These are phyloP conservation scores for Drosophila sp. DNA, from an alignment of 1,140 invertebrate species.

Conservation along the genomic window DNA sequence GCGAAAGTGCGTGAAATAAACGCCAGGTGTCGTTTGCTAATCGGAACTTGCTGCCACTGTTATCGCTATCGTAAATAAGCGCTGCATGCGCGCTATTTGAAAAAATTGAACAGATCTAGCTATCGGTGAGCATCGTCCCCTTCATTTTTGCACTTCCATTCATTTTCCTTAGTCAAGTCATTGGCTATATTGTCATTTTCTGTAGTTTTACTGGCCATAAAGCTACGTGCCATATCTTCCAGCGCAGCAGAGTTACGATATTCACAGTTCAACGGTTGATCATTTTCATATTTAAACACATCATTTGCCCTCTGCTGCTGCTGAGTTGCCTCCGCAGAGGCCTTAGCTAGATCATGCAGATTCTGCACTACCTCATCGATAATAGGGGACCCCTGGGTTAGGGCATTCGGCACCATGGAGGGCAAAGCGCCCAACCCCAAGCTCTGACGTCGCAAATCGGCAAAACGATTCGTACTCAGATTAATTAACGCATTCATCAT, in stretches of 20 bases:
- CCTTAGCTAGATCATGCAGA: constrained; percentile 73
- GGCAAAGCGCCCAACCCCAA: constrained; percentile 44
- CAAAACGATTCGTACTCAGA: constrained; percentile 62
- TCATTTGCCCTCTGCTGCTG: constrained; percentile 46
- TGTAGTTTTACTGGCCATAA: constrained; percentile 53
- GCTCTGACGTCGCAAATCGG: constrained; percentile 61
- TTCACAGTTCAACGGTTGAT: constrained; percentile 72
- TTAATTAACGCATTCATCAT: constrained; percentile 83
- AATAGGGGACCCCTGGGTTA: constrained; percentile 56
- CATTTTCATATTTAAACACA: constrained; percentile 57
- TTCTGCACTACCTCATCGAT: constrained; percentile 73
- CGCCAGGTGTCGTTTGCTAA: constrained; percentile 38
- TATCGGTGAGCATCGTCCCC: constrained; percentile 54
- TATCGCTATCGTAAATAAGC: constrained; percentile 43
- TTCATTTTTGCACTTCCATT: constrained; percentile 70
- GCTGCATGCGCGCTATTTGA: constrained; percentile 12
- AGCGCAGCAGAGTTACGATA: constrained; percentile 57
- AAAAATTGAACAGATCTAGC: background rate
- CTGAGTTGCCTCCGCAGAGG: constrained; percentile 63
- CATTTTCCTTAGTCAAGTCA: constrained; percentile 61
- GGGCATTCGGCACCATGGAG: constrained; percentile 46
- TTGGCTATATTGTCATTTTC: constrained; percentile 48
- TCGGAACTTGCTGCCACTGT: background rate
- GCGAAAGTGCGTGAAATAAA: constrained; percentile 2
- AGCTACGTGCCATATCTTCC: constrained; percentile 65